These are phyloP conservation scores for Tridacna gigas DNA, from an alignment of 2,888 invertebrate genomes.

Conservation along the genomic window DNA sequence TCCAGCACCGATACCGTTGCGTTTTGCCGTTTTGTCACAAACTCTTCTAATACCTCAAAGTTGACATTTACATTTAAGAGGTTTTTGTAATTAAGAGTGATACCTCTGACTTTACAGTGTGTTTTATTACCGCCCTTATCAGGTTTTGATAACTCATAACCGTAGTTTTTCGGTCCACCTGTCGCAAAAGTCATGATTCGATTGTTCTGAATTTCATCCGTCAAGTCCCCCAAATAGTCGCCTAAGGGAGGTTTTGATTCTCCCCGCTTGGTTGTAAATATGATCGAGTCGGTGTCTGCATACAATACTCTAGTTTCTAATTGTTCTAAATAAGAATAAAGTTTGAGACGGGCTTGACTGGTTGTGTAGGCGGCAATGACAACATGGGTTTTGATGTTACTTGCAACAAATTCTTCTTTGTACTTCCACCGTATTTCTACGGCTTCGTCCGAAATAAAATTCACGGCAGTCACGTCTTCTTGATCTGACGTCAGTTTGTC, in stretches of 20 bases:
- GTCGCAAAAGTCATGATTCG: too few species aligned
- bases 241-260: neutral
- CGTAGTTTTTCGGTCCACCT: too few species aligned
- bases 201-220: too few species aligned
- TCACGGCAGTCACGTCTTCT: slow-evolving; percentile 15
- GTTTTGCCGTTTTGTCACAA: too few species aligned
- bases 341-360: slow-evolving; percentile 35
- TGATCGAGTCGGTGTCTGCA: slow-evolving; percentile 45
- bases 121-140: too few species aligned
- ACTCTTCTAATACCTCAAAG: too few species aligned
- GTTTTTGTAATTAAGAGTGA: too few species aligned
- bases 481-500: slow-evolving; percentile 27
- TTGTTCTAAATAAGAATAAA: slow-evolving; percentile 36
- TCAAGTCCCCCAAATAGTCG: too few species aligned
- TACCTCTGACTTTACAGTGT: too few species aligned
- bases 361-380: slow-evolving; percentile 27
- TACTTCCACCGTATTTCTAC: slow-evolving; percentile 29
- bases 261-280: slow-evolving; percentile 29
- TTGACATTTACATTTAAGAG: too few species aligned
- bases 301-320: slow-evolving; percentile 31
- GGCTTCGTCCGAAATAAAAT: slow-evolving; percentile 25
- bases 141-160: too few species aligned
- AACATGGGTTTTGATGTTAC: slow-evolving; percentile 39
- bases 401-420: neutral
- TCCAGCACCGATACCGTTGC: too few species aligned